Conservation (phyloP, 2,113 vertebrate genomes). For the Neomonachus schauinslandi region DNA sequence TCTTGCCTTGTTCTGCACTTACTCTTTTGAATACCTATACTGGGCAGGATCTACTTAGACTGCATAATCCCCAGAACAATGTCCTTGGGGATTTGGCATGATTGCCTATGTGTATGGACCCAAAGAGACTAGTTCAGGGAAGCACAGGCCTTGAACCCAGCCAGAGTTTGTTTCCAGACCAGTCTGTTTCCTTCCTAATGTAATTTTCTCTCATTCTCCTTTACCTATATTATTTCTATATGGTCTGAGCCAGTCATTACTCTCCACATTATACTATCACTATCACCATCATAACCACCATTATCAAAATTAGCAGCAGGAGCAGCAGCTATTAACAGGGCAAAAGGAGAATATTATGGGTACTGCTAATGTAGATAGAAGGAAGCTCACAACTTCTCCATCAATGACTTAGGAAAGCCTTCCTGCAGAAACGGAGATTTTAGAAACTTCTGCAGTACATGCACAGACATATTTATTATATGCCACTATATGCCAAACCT, state of each 20-base stretch:
- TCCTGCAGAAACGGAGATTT: conserved; percentile 32
- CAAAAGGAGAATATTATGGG: conserved; percentile 13
- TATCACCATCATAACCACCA: neutral
- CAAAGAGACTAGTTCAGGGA: conserved; percentile 41
- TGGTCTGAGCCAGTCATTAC: conserved; percentile 1
- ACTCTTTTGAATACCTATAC: conserved; percentile 26
- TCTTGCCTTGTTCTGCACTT: neutral
- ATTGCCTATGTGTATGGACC: neutral
- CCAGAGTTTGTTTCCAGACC: neutral
- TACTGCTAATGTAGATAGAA: neutral
- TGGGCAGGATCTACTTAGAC: neutral
- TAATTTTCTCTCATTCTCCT: neutral
- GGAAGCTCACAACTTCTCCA: conserved; percentile 2
- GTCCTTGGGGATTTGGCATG: neutral
- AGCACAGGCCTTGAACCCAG: neutral
- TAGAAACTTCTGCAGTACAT: conserved; percentile 15
- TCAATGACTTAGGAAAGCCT: neutral
- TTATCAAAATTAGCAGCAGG: conserved; percentile 10
- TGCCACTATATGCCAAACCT: neutral
- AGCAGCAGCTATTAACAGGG: conserved; percentile 7
- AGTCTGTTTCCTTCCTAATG: conserved; percentile 15
- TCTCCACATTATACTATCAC: neutral
- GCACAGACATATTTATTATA: conserved; percentile 15
- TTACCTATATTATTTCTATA: neutral
- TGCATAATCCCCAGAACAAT: neutral